A percentile compares a stretch with the other conserved stretches of the same genome.
These are phyloP conservation scores for Acromyrmex heyeri DNA, from an alignment of 1,140 invertebrate genomes.

Conservation along the genomic window DNA sequence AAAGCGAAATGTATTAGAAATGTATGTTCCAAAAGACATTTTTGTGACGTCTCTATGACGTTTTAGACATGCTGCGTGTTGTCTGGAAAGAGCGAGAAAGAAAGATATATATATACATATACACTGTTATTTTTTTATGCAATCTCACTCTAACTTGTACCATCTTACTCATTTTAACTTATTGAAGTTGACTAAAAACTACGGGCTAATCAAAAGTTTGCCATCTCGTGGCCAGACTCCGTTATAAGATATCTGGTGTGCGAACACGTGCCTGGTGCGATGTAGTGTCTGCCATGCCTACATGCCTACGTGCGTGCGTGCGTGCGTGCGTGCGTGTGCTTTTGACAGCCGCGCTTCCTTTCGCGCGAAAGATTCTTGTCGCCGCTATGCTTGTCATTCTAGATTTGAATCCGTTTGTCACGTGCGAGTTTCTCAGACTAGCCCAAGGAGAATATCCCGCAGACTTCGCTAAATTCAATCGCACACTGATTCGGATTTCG, in stretches of 20 bases:
- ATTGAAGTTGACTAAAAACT: too few species aligned
- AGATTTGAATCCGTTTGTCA: neutral
- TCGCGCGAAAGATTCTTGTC: neutral
- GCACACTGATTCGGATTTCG: neutral
- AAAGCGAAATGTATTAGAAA: too few species aligned
- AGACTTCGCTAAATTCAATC: neutral
- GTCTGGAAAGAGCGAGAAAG: too few species aligned
- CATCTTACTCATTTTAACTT: too few species aligned
- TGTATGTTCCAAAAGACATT: too few species aligned
- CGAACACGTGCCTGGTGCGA: slow-evolving; percentile 11
- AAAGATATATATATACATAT: too few species aligned
- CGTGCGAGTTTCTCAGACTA: neutral
- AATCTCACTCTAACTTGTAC: too few species aligned
- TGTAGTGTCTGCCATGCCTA: neutral
- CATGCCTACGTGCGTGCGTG: slow-evolving; percentile 2
- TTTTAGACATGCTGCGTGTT: too few species aligned
- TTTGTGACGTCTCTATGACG: too few species aligned
- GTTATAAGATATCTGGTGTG: neutral
- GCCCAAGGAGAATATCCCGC: neutral
- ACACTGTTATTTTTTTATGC: too few species aligned
- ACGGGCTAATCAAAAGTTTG: too few species aligned
- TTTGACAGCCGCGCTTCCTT: slow-evolving; percentile 49
- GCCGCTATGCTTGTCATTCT: slow-evolving; percentile 55
- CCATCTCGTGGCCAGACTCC: too few species aligned
- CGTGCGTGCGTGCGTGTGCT: slow-evolving; percentile 9